A percentile compares a stretch with the other conserved stretches of the same genome.
These are phyloP conservation scores for Oscheius myriophilus DNA, from an alignment of 2,888 invertebrate genomes.

Conservation along the genomic window DNA sequence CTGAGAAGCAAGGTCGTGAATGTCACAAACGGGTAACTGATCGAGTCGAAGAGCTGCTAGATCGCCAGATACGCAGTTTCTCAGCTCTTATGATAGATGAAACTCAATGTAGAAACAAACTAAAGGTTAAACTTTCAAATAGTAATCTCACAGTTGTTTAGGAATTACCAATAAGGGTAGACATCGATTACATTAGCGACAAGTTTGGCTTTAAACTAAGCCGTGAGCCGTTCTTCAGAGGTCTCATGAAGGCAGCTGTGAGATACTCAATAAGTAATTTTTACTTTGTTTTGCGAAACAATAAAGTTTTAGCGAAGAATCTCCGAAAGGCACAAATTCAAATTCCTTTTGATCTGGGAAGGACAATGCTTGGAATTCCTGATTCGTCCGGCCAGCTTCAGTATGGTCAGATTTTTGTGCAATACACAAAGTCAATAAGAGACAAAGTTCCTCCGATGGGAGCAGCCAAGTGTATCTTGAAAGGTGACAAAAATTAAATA, in stretches of 20 bases:
- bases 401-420: slow-evolving; percentile 60
- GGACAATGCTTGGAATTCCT: slow-evolving; percentile 64
- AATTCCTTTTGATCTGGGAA: slow-evolving; percentile 40
- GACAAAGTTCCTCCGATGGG: slow-evolving; percentile 33
- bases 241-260: slow-evolving; percentile 55
- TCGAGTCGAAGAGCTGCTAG: slow-evolving; percentile 62
- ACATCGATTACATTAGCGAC: slow-evolving; percentile 35
- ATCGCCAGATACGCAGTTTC: slow-evolving; percentile 55
- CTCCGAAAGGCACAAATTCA: slow-evolving; percentile 39
- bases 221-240: slow-evolving; percentile 64
- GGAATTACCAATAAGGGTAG: slow-evolving; percentile 45
- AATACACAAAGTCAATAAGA: slow-evolving; percentile 46
- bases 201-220: slow-evolving; percentile 41
- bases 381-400: slow-evolving; percentile 58
- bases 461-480: slow-evolving; percentile 35
- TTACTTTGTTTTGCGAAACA: neutral
- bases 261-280: slow-evolving; percentile 40
- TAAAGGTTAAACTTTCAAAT: slow-evolving; percentile 40
- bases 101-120: slow-evolving; percentile 42
- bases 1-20: slow-evolving; percentile 50
- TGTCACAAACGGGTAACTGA: slow-evolving; percentile 53
- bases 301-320: slow-evolving; percentile 22
- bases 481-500: slow-evolving; percentile 32
- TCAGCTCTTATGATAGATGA: slow-evolving; percentile 57
- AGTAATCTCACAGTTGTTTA: slow-evolving; percentile 4